Evolutionary conservation across 2,888 invertebrate genomes (phyloP).

Genomic region (Eupeodes luniger): DNA sequence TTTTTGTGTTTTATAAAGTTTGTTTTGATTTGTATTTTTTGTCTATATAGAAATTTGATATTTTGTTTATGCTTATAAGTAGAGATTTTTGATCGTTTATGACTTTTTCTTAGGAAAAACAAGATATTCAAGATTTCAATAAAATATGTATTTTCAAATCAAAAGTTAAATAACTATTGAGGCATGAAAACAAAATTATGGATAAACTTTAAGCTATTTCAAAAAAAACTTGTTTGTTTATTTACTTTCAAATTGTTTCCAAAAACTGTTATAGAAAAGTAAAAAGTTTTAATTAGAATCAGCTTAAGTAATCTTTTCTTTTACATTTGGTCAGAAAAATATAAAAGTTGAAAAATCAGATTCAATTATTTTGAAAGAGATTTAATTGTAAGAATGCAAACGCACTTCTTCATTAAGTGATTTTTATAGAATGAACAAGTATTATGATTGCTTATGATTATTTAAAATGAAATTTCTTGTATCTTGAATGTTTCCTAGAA

Average conservation of each 20-base stretch:
- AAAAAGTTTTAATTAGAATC: too few species aligned
- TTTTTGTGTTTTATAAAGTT: slow-evolving; percentile 31
- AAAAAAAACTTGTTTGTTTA: too few species aligned
- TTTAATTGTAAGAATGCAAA: too few species aligned
- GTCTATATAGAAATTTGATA: slow-evolving; percentile 22
- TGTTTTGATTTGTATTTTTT: slow-evolving; percentile 18
- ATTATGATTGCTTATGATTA: too few species aligned
- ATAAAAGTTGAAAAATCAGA: too few species aligned
- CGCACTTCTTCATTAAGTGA: too few species aligned
- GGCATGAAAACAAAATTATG: not conserved
- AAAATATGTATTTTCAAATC: not conserved
- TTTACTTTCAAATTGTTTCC: too few species aligned
- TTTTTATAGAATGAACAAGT: too few species aligned
- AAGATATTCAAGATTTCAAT: not conserved
- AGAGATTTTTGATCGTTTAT: not conserved
- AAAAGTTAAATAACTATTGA: not conserved
- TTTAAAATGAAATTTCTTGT: not conserved
- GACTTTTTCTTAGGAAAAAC: not conserved
- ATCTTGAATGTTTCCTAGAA: not conserved
- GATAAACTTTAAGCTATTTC: not conserved
- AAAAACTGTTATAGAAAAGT: too few species aligned
- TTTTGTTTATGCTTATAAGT: not conserved
- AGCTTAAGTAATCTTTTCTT: too few species aligned
- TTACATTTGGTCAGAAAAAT: too few species aligned
- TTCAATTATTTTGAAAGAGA: too few species aligned